Percentiles rank a stretch among this genome's conserved stretches.
These are phyloP conservation scores for Eriocheir sinensis DNA, from an alignment of 1,140 invertebrate species.

Conservation along the genomic window DNA sequence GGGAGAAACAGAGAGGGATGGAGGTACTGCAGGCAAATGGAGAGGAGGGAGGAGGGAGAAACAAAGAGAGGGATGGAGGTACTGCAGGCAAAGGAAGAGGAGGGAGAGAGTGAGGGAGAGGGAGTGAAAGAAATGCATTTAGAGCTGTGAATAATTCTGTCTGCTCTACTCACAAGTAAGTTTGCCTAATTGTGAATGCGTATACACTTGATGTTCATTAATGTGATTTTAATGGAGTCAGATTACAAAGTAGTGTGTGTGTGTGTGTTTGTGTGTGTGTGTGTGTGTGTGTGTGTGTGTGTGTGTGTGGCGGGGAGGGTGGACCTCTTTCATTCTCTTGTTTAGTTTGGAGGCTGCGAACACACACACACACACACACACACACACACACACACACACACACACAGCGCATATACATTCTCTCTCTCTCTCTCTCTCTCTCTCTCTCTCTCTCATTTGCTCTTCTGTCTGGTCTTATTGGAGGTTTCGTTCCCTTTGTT, in stretches of 20 bases:
- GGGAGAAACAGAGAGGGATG: conserved; percentile 32
- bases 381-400: neutral
- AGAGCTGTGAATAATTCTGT: conserved; percentile 65
- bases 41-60: conserved; percentile 14
- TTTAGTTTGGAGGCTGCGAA: conserved; percentile 49
- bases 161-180: conserved; percentile 68
- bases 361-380: neutral
- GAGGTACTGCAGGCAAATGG: no score
- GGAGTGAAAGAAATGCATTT: conserved; percentile 70
- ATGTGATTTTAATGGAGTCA: conserved; percentile 72
- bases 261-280: conserved; percentile 8
- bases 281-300: neutral
- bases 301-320: neutral
- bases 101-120: conserved; percentile 30
- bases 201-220: conserved; percentile 75
- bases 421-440: conserved; percentile 38
- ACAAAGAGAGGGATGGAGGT: neutral
- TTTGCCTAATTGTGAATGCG: conserved; percentile 74
- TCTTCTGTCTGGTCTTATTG: neutral
- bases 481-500: neutral
- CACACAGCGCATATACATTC: no score
- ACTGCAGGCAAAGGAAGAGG: no score
- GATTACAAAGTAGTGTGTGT: conserved; percentile 70
- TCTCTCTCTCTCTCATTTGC: conserved; percentile 23
- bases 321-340: conserved; percentile 39